phyloP scores from a whole-genome alignment of 1,140 invertebrate species.

The Drosophila sproati region DNA sequence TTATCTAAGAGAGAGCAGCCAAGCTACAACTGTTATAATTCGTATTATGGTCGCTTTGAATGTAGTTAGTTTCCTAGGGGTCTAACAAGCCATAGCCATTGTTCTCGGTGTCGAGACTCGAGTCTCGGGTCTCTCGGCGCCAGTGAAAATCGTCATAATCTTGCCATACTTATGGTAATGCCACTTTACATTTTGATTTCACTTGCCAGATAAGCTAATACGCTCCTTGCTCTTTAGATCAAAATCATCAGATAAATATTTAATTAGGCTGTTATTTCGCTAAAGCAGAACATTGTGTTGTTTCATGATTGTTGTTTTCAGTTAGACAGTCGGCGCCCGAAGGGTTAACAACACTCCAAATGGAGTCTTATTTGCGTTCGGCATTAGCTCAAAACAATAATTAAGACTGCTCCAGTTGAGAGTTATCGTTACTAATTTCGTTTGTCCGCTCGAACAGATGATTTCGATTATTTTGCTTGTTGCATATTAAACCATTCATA shows the following conservation, averaged over 20 bases:
- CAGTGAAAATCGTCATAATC: conserved; percentile 33
- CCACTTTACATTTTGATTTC: conserved; percentile 53
- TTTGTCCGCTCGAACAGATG: background rate
- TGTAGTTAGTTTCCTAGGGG: conserved; percentile 1
- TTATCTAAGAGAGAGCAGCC: conserved; percentile 36
- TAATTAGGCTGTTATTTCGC: conserved; percentile 74
- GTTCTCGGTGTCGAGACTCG: conserved; percentile 11
- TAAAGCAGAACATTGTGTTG: conserved; percentile 37
- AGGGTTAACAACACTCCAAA: conserved; percentile 28
- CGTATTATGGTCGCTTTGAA: conserved; percentile 9
- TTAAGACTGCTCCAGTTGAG: background rate
- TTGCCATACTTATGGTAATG: conserved; percentile 19
- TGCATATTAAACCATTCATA: conserved; percentile 26
- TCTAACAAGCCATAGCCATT: conserved; percentile 39
- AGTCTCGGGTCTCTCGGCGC: background rate
- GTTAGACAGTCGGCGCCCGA: conserved; percentile 30
- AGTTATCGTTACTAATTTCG: background rate
- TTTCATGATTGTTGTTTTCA: conserved; percentile 50
- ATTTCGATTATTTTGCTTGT: conserved; percentile 20
- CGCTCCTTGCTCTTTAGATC: conserved; percentile 57
- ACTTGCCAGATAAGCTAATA: conserved; percentile 63
- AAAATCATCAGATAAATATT: conserved; percentile 74
- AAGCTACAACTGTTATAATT: conserved; percentile 32
- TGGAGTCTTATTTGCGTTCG: conserved; percentile 34
- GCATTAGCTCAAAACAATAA: background rate